Evolutionary conservation across 2,797 vertebrate species (phyloP).

Genomic region (Myotis myotis): DNA sequence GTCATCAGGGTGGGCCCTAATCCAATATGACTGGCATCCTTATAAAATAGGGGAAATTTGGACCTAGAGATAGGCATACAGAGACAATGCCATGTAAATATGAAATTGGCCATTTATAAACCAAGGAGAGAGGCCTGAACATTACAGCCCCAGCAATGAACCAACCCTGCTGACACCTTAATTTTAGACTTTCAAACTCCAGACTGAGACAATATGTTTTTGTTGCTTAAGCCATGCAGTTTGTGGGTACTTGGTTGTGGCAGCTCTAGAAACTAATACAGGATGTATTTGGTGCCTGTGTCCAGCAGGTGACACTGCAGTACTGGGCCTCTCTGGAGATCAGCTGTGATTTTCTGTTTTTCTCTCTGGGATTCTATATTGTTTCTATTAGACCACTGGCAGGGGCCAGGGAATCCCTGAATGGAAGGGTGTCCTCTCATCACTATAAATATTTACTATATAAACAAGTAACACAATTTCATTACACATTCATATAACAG

Average conservation of each 20-base stretch:
- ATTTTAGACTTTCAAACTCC: constrained; percentile 10
- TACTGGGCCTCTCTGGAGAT: background rate
- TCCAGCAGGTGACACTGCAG: background rate
- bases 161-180: background rate
- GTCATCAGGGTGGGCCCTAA: background rate
- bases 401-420: background rate
- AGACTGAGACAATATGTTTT: background rate
- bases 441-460: background rate
- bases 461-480: background rate
- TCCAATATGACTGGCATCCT: background rate
- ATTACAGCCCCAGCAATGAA: background rate
- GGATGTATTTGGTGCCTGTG: background rate
- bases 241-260: background rate
- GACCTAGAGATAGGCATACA: background rate
- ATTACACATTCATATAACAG: background rate
- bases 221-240: background rate
- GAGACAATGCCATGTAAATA: background rate
- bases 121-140: background rate
- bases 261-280: background rate
- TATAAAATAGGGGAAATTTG: background rate
- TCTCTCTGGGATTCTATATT: background rate
- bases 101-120: background rate
- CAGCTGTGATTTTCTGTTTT: background rate
- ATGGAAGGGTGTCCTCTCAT: background rate
- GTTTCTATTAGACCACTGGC: background rate